Base-by-base conservation (phyloP, 30 jellyfish, hydroid and myxozoan species). In the Aurelia coerulea region DNA sequence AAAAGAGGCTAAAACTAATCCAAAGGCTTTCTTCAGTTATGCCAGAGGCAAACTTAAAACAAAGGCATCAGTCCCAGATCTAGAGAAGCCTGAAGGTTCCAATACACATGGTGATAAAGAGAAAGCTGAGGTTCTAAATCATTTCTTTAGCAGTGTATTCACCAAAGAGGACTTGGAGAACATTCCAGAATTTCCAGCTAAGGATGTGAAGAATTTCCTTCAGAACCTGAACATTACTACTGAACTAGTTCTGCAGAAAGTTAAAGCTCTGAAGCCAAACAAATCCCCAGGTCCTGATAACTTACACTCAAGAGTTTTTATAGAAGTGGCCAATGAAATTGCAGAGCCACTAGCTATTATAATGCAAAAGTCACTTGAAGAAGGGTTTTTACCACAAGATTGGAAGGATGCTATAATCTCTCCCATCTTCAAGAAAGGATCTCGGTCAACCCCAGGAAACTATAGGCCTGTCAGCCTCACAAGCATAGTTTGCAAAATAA, bases 401-500 rank as follows among this genome's bases (percentile, higher is more conserved):
- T 69, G 80, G 62, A 69, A 69, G n/a, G 80, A 69, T 69, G 59
- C 80, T 5, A 69, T 31, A 69, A 15, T 69, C 52, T 69, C 80
- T 69, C 80, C 62, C 46, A 65, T 69, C 33, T 69, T 69, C 80
- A 69, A 69, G 62, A 78, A 78, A 65, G 88, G 76, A 17, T 34
- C 77, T 52, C 68, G 51, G 70, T 77, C 88, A 52, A 35, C 35
- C 77, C 70, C 77, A 52, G 34, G 60, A 52, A 77, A 77, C 80
- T 77, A 77, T 60, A 58, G 88, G 23, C 84, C 84, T 73, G 84
- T 74, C 41, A 74, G 85, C 53, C 85, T 74, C 85, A 74, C 73
- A 56, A 56, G 85, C 85, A 59, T 74, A 56, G 70, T 74, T 39
- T 69, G 80, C 80, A 69, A 69, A 35, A 31, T 31, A 69, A 69